Percentiles rank a stretch among this genome's conserved stretches.
phyloP scores from a whole-genome alignment of 2,113 vertebrate genomes.

The Tetrao urogallus region DNA sequence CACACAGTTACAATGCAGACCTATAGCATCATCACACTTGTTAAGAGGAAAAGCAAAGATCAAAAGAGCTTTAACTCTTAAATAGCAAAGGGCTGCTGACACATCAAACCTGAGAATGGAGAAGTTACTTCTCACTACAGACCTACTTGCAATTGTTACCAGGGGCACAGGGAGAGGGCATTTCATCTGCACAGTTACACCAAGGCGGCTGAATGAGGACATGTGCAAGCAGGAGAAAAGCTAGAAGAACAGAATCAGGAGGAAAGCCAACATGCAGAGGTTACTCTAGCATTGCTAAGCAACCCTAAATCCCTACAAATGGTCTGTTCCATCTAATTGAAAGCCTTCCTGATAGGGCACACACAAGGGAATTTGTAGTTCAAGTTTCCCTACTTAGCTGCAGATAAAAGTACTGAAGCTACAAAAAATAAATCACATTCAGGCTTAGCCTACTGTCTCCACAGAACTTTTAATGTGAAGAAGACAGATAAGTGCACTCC shows the following conservation, averaged over 20 bases:
- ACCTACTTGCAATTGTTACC: too few species aligned
- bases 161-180: not conserved
- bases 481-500: not conserved
- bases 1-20: not conserved
- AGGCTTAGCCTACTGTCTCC: not conserved
- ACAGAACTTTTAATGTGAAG: not conserved
- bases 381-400: not conserved
- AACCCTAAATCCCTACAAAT: not conserved
- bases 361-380: not conserved
- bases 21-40: not conserved
- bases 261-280: not conserved
- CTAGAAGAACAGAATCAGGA: not conserved
- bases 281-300: not conserved
- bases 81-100: not conserved
- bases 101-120: not conserved
- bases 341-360: not conserved
- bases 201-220: fast-evolving
- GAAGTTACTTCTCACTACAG: not conserved
- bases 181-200: not conserved
- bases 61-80: not conserved
- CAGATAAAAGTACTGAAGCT: not conserved
- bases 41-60: not conserved
- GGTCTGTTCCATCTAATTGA: not conserved
- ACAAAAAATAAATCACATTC: not conserved
- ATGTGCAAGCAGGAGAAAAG: fast-evolving